These are phyloP conservation scores for Drosophila tsacasi DNA, from an alignment of 1,140 invertebrate species.

Conservation along the genomic window DNA sequence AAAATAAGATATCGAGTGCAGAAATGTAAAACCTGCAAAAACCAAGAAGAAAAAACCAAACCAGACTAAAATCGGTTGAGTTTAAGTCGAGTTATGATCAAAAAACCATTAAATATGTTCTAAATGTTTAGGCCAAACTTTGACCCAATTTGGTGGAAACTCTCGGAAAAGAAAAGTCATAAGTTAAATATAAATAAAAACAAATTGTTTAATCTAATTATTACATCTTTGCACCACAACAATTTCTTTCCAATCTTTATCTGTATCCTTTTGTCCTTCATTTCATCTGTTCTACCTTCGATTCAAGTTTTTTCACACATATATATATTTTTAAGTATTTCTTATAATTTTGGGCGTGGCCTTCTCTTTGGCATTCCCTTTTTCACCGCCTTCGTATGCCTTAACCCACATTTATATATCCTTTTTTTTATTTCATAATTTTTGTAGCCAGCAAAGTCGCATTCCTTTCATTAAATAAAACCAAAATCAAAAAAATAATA, in stretches of 20 bases:
- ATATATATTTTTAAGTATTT: not conserved
- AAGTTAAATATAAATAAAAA: not conserved
- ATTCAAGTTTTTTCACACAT: conserved; percentile 44
- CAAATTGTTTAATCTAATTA: not conserved
- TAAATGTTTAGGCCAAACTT: too few species aligned
- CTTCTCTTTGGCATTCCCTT: conserved; percentile 17
- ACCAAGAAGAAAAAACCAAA: too few species aligned
- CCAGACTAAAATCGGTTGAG: too few species aligned
- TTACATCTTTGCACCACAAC: not conserved
- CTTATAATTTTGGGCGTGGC: conserved; percentile 46
- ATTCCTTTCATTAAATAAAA: conserved; percentile 56
- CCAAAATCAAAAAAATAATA: conserved; percentile 9
- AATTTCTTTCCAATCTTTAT: not conserved
- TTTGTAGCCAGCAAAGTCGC: conserved; percentile 9
- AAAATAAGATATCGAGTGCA: too few species aligned
- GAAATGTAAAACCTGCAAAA: too few species aligned
- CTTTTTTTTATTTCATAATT: conserved; percentile 5
- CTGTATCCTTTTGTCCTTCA: not conserved
- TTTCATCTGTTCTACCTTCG: not conserved
- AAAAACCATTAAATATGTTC: too few species aligned
- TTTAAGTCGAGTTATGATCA: too few species aligned
- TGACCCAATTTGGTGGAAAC: too few species aligned
- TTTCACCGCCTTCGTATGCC: not conserved
- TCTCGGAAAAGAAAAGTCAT: not conserved
- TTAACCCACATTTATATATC: not conserved